phyloP scores from a whole-genome alignment of 2,888 invertebrate genomes.

The Machimus atricapillus region DNA sequence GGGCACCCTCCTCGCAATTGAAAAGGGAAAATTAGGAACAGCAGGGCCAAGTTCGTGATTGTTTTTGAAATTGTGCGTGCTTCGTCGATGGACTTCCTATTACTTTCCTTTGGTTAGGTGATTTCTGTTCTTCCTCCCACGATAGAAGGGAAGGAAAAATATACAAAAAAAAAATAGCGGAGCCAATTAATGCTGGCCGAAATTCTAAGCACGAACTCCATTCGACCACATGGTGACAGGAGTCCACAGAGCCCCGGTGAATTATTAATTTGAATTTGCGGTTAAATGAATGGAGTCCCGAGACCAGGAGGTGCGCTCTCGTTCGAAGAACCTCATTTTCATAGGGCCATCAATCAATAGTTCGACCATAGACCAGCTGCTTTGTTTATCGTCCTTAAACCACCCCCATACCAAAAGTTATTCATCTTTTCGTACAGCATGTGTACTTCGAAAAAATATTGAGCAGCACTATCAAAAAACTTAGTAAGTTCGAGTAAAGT shows the following conservation, averaged over 20 bases:
- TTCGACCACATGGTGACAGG: constrained; percentile 18
- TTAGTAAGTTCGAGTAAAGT: background rate
- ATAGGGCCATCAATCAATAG: background rate
- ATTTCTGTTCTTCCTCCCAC: background rate
- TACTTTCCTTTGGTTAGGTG: background rate
- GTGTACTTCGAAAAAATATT: background rate
- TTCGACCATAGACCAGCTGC: background rate
- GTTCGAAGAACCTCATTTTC: background rate
- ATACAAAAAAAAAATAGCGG: background rate
- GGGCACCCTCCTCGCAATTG: background rate
- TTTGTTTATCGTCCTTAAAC: background rate
- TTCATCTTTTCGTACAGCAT: background rate
- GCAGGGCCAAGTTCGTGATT: background rate
- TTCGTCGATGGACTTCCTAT: background rate
- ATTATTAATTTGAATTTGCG: constrained; percentile 27
- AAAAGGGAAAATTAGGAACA: background rate
- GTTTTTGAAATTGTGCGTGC: background rate
- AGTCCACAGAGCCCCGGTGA: background rate
- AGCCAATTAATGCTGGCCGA: constrained; percentile 2
- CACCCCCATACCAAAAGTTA: background rate
- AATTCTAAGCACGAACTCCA: constrained; percentile 28
- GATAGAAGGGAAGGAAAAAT: background rate
- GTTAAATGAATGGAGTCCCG: background rate
- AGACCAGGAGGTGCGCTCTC: background rate
- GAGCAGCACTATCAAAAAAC: background rate